phyloP scores from a whole-genome alignment of 2,113 vertebrate genomes.

The Pseudorasbora parva region DNA sequence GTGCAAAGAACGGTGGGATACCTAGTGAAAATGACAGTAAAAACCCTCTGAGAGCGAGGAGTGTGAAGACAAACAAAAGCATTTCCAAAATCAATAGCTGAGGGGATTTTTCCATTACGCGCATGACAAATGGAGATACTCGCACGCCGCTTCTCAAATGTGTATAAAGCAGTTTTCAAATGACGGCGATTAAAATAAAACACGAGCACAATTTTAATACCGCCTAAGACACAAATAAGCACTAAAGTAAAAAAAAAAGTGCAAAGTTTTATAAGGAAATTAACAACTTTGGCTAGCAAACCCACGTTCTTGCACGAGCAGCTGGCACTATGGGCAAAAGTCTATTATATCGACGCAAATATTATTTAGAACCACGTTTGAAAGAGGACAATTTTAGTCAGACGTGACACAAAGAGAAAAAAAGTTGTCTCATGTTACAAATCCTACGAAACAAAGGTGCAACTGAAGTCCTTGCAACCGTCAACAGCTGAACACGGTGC shows the following conservation, averaged over 20 bases:
- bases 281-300: background rate
- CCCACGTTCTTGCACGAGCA: background rate
- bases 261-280: background rate
- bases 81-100: conserved; percentile 31
- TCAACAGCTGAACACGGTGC: background rate
- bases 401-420: background rate
- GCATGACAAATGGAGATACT: background rate
- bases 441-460: background rate
- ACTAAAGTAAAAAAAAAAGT: background rate
- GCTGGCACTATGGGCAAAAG: background rate
- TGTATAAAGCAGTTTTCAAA: background rate
- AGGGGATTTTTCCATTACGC: conserved; percentile 35
- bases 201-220: background rate
- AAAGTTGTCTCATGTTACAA: background rate
- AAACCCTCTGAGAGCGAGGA: background rate
- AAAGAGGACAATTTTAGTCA: background rate
- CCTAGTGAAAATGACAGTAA: background rate
- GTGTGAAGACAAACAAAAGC: background rate
- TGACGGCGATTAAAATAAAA: too few relatives aligned
- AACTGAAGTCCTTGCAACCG: background rate
- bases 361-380: background rate
- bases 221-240: background rate
- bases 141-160: background rate
- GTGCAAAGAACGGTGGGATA: background rate
- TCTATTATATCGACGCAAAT: background rate